Percentiles rank a stretch among this genome's conserved stretches.
phyloP scores from a whole-genome alignment of 2,797 vertebrate genomes.

The Esox lucius region DNA sequence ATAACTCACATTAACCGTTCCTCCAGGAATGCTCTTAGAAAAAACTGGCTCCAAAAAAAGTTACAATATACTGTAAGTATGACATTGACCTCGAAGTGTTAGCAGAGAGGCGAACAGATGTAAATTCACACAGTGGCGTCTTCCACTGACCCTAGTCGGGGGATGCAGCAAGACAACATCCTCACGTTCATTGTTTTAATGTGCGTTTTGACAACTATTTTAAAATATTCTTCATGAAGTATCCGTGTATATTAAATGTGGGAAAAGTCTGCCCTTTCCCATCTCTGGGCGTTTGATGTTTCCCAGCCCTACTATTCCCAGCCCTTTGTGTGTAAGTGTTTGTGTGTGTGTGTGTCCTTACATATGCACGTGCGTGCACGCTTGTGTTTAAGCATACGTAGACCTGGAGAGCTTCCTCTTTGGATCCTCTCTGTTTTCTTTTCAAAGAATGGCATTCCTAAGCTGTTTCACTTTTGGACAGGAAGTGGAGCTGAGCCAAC shows the following conservation, averaged over 20 bases:
- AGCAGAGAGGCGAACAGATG: not conserved
- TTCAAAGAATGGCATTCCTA: slow-evolving; percentile 99
- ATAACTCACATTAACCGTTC: no score
- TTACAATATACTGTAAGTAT: no score
- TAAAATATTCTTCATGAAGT: slow-evolving; percentile 94
- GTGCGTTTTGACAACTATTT: slow-evolving; percentile 90
- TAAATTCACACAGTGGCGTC: slow-evolving; percentile 12
- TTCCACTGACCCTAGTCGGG: not conserved
- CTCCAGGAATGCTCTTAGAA: no score
- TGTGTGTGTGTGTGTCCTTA: slow-evolving; percentile 65
- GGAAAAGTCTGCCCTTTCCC: slow-evolving; percentile 97
- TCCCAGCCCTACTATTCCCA: slow-evolving; percentile 82
- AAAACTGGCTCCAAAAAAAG: no score
- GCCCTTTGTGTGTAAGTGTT: slow-evolving; percentile 69
- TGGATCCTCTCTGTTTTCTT: slow-evolving; percentile 99
- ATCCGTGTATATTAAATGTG: slow-evolving; percentile 97
- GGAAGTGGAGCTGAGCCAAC: slow-evolving; percentile 93
- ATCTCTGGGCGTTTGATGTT: slow-evolving; percentile 86
- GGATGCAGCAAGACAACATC: slow-evolving; percentile 8
- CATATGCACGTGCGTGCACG: slow-evolving; percentile 5
- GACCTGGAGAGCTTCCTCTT: slow-evolving; percentile 96
- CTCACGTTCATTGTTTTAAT: slow-evolving; percentile 45
- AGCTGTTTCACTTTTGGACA: slow-evolving; percentile 98
- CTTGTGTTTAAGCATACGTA: slow-evolving; percentile 53
- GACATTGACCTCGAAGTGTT: no score